A percentile compares a stretch with the other conserved stretches of the same genome.
Conservation (phyloP, 2,888 invertebrate species). For the Tanaodytes sp. region DNA sequence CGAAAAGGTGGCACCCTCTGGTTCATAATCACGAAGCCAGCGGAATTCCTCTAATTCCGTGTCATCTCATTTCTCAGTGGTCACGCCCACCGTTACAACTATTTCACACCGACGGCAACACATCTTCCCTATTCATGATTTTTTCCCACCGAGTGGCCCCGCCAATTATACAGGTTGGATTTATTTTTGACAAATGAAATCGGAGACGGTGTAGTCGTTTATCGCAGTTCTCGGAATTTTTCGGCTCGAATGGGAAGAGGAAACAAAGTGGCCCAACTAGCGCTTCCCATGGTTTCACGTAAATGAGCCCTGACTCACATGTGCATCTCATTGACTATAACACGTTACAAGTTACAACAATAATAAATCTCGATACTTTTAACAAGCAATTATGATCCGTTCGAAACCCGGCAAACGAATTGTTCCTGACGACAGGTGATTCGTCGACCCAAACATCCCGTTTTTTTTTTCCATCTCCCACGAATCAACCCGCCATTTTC, state of each 20-base stretch:
- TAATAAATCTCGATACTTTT: conserved; percentile 10
- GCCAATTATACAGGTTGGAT: conserved; percentile 44
- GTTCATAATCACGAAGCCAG: conserved; percentile 46
- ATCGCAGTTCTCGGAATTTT: conserved; percentile 26
- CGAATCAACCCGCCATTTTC: too few species aligned
- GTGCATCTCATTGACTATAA: conserved; percentile 16
- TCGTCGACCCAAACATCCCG: too few species aligned
- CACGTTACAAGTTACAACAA: conserved; percentile 7
- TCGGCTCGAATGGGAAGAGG: neutral
- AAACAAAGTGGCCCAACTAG: conserved; percentile 2
- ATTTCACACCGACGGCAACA: conserved; percentile 41
- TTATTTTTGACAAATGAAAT: conserved; percentile 48
- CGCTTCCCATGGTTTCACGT: conserved; percentile 6
- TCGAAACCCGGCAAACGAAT: too few species aligned
- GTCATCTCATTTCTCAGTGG: conserved; percentile 38
- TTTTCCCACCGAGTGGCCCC: conserved; percentile 16
- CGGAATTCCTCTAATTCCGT: conserved; percentile 48
- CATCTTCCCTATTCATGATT: conserved; percentile 19
- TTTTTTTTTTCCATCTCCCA: too few species aligned
- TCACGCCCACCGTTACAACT: conserved; percentile 40
- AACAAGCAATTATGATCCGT: too few species aligned
- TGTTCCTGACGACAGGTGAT: too few species aligned
- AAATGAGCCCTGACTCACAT: conserved; percentile 10
- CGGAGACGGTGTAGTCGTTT: conserved; percentile 32
- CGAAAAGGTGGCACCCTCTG: conserved; percentile 47